Evolutionary conservation across 2,113 vertebrate species (phyloP).

Genomic region (Cyanoliseus patagonus): DNA sequence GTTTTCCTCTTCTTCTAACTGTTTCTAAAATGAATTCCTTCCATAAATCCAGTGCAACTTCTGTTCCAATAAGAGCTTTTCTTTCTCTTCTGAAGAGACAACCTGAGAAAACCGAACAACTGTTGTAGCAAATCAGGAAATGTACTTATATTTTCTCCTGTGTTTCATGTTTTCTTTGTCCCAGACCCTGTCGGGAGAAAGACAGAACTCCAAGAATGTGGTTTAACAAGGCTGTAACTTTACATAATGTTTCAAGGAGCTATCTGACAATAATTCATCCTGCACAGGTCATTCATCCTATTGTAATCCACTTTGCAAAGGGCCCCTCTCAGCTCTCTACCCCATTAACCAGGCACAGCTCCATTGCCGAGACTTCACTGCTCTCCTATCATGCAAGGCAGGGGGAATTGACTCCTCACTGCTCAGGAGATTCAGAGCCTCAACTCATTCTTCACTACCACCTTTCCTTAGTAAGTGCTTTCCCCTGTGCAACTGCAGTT

Average conservation of each 20-base stretch:
- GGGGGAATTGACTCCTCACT: background rate
- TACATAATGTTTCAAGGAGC: constrained; percentile 17
- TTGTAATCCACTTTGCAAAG: background rate
- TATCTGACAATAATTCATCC: constrained; percentile 11
- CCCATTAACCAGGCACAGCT: background rate
- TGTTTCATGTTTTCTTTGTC: constrained; percentile 1
- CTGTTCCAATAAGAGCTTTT: constrained; percentile 69
- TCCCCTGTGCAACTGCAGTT: background rate
- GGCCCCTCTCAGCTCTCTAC: background rate
- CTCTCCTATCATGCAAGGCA: background rate
- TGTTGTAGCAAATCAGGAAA: constrained; percentile 48
- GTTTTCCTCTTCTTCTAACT: constrained; percentile 18
- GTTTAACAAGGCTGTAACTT: constrained; percentile 29
- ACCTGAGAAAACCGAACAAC: constrained; percentile 34
- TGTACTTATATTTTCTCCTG: constrained; percentile 36
- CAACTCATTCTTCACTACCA: background rate
- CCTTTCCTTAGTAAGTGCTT: background rate
- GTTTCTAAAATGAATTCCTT: constrained; percentile 64
- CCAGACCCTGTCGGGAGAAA: background rate
- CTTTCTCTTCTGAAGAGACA: constrained; percentile 61
- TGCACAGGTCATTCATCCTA: background rate
- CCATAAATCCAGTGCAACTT: constrained; percentile 70
- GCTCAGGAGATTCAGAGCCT: background rate
- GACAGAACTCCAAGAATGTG: background rate
- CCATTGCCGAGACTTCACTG: background rate